Evolutionary conservation across 2,888 invertebrate genomes (phyloP), one percentile per base, ranked within the genome.

Genomic region (Agrochola lychnidis): DNA sequence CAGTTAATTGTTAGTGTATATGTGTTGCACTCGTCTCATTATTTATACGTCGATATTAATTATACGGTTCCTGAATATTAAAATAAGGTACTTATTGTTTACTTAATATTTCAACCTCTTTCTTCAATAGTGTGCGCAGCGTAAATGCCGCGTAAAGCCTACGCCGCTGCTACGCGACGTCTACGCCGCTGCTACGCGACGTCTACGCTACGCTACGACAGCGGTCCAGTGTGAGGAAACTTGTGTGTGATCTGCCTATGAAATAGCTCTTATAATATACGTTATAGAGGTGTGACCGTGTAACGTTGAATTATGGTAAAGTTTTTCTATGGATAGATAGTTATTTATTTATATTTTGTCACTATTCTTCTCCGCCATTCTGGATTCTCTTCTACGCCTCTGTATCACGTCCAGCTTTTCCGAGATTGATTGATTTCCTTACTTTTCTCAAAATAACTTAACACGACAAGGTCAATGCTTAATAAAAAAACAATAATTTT

Each of bases 401-500:
- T 22, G 5, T 36, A 3, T 53, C 51, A 53, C n/a, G 16, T n/a
- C 16, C 9, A 68, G 10, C n/a, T 48, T 25, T 7, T 25, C 40
- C 6, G 1, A 22, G 14, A 40, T 63, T 51, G 12, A 51, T 36
- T 36, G 59, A 70, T 70, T 79, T 70, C 69, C 69, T 79, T 4
- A 36, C n/a, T 53, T 70, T 68, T 48, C 53, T 56, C 53, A 70
- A 78, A 59, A 68, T 40, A 14, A 70, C n/a, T 40, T 42, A 62
- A 7, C 4, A 6, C 25, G 14, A 19, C 68, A 79, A 82, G 82
- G 83, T 63, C 68, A 59, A 4, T 7, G 16, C 19, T 9, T 67
- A 74, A 57, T n/a, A 66, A 48, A 83, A 73, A 69, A 57, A 4
- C 59, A 73, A 61, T 76, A 61, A 67, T 53, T 63, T 64, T 51